phyloP scores from a whole-genome alignment of 2,113 vertebrate species.

The Syngnathoides biaculeatus region DNA sequence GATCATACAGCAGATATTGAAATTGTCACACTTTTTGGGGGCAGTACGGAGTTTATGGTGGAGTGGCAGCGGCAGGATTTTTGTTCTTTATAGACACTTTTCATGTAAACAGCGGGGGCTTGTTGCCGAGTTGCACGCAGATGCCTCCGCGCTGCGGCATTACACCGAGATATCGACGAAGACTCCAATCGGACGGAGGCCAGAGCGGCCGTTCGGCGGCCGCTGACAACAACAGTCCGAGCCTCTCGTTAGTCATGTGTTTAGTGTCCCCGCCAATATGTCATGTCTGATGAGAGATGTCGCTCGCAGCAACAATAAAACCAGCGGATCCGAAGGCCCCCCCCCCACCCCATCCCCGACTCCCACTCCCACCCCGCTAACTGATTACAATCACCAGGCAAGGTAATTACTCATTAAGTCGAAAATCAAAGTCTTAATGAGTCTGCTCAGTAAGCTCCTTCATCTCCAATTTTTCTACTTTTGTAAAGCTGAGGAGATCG shows the following conservation, averaged over 20 bases:
- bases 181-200: slow-evolving; percentile 30
- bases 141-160: slow-evolving; percentile 14
- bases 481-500: slow-evolving; percentile 2
- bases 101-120: neutral
- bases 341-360: neutral
- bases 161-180: slow-evolving; percentile 18
- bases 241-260: slow-evolving; percentile 59
- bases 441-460: slow-evolving; percentile 40
- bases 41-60: neutral
- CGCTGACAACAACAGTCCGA: slow-evolving; percentile 65
- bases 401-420: slow-evolving; percentile 47
- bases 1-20: slow-evolving; percentile 31
- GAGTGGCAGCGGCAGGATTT: neutral
- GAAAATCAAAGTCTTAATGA: slow-evolving; percentile 37
- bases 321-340: slow-evolving; percentile 47
- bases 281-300: slow-evolving; percentile 55
- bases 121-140: slow-evolving; percentile 12
- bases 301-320: slow-evolving; percentile 44
- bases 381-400: slow-evolving; percentile 52
- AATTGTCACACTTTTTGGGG: slow-evolving; percentile 35
- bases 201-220: slow-evolving; percentile 47
- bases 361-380: slow-evolving; percentile 9
- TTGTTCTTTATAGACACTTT: neutral
- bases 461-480: slow-evolving; percentile 20
- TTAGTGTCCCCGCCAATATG: slow-evolving; percentile 66